phyloP scores from a whole-genome alignment of 2,113 vertebrate species.

The Catharus bicknelli region DNA sequence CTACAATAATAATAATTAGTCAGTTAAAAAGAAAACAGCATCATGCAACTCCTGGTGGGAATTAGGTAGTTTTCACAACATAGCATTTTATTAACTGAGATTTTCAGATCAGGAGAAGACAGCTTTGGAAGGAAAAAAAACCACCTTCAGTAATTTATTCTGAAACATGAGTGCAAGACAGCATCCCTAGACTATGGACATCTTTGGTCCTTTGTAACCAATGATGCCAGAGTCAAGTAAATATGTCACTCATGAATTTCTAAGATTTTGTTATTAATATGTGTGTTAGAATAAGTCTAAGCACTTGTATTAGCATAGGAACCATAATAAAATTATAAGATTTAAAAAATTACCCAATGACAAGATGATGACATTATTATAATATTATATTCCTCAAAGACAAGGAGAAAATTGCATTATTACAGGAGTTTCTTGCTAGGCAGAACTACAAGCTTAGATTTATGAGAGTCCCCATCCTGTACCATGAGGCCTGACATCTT shows the following conservation, averaged over 20 bases:
- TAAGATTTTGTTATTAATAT: not conserved
- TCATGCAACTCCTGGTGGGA: constrained; percentile 27
- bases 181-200: not conserved
- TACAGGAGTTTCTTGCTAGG: not conserved
- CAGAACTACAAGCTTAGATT: not conserved
- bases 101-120: not conserved
- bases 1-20: constrained; percentile 71
- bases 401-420: not conserved
- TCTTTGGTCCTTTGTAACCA: not conserved
- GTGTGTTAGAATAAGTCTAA: not conserved
- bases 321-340: not conserved
- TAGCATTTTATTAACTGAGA: not conserved
- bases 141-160: not conserved
- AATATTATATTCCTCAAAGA: not conserved
- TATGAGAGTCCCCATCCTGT: not conserved
- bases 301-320: not conserved
- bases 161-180: not conserved
- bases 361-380: not conserved
- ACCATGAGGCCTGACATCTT: not conserved
- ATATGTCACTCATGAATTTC: not conserved
- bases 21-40: constrained; percentile 66
- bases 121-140: not conserved
- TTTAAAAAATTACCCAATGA: not conserved
- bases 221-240: not conserved
- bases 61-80: constrained; percentile 54